Percentiles rank a stretch among this genome's conserved stretches.
These are phyloP conservation scores for Anomalospiza imberbis DNA, from an alignment of 2,797 vertebrate genomes.

Conservation along the genomic window DNA sequence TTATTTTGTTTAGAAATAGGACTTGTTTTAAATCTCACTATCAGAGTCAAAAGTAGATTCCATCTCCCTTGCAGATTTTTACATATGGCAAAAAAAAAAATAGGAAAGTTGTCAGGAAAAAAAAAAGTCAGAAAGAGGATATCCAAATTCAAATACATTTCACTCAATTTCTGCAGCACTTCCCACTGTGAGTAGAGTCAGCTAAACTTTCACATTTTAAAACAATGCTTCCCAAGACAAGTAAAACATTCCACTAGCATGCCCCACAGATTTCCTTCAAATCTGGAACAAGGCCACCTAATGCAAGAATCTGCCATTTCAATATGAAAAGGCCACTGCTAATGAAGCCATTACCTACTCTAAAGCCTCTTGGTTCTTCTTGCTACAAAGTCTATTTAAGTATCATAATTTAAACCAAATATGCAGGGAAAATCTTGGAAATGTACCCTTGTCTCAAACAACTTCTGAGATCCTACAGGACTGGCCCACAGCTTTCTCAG, in stretches of 20 bases:
- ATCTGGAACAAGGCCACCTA: neutral
- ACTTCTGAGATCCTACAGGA: neutral
- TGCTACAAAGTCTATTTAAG: neutral
- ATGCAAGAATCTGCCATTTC: neutral
- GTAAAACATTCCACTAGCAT: neutral
- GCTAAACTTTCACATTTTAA: neutral
- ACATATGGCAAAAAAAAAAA: neutral
- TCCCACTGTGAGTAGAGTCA: neutral
- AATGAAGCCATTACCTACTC: neutral
- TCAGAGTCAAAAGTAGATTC: neutral
- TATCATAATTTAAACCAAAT: neutral
- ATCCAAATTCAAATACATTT: neutral
- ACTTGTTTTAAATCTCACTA: neutral
- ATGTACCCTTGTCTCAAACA: neutral
- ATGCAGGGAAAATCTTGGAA: neutral
- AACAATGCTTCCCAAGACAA: neutral
- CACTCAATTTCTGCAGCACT: neutral
- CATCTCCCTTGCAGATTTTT: neutral
- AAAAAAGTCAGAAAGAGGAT: neutral
- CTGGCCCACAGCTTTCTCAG: neutral
- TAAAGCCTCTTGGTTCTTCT: neutral
- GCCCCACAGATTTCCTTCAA: neutral
- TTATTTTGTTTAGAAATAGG: neutral
- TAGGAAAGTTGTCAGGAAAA: neutral
- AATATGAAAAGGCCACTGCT: neutral